Evolutionary conservation across 2,888 invertebrate genomes (phyloP), one percentile per base, ranked within the genome.

Genomic region (Noctuana brunneofusca): DNA sequence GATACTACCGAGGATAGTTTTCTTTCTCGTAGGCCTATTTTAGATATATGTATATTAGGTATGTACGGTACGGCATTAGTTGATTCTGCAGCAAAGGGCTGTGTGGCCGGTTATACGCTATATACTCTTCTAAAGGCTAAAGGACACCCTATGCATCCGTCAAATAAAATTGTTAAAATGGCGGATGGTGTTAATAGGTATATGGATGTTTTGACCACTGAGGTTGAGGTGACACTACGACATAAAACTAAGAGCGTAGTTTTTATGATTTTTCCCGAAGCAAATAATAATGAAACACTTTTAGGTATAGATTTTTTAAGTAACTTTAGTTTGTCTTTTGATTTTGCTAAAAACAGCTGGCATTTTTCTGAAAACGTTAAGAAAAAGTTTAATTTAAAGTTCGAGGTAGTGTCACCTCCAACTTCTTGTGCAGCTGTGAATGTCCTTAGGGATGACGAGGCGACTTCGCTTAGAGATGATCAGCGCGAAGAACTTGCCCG

Each of bases 361-460:
- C 54, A 54, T 11, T 54, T 54, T 41, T 35, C 54, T 9, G 54
- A 54, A 22, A n/a, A 43, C 11, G 1, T 2, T 16, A 43, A 11
- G 18, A 43, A 43, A 11, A 43, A 43, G 43, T 43, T 43, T 53
- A 53, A 20, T 12, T 18, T 35, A 35, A 53, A 53, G n/a, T 53
- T 53, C n/a, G 53, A 53, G 12, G 12, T 53, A 53, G 18, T 35
- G 53, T 53, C 53, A 35, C 53, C 20, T 35, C 18, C 5, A 53
- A 12, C 35, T 32, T 53, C 53, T 32, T 53, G 53, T 53, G 53
- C 53, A n/a, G 30, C 35, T n/a, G 12, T 53, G 20, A 20, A 53
- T 32, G 53, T 53, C 12, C 53, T 53, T 18, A 53, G 53, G 53
- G 53, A 53, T 35, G 53, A 53, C 20, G 53, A 53, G 53, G 53